Conservation (phyloP, 1,140 invertebrate species). For the Drosophila orena region DNA sequence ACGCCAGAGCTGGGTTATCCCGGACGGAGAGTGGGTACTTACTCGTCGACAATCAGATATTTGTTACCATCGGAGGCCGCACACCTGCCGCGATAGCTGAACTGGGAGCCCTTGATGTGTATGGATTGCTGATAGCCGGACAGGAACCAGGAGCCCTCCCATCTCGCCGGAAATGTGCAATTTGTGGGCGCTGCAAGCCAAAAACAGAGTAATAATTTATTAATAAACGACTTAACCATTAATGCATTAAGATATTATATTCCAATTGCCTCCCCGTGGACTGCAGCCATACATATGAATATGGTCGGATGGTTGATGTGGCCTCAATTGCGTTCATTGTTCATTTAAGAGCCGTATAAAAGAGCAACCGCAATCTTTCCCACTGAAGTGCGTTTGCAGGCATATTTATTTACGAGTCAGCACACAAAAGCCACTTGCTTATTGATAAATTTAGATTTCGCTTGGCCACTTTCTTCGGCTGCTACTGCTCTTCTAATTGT, state of each 20-base stretch:
- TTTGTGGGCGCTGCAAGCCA: slow-evolving; percentile 86
- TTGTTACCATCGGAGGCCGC: slow-evolving; percentile 92
- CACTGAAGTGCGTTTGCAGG: slow-evolving; percentile 18
- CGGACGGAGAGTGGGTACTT: slow-evolving; percentile 85
- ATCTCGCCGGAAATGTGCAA: slow-evolving; percentile 91
- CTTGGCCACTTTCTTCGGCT: slow-evolving; percentile 52
- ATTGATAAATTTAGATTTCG: slow-evolving; percentile 54
- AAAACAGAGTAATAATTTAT: slow-evolving; percentile 59
- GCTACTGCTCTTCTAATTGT: slow-evolving; percentile 62
- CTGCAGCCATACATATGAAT: not conserved
- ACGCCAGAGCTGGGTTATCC: not conserved
- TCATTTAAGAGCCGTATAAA: slow-evolving; percentile 61
- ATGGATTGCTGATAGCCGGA: slow-evolving; percentile 92
- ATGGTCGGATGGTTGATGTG: slow-evolving; percentile 28
- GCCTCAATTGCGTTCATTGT: slow-evolving; percentile 78
- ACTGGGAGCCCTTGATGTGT: slow-evolving; percentile 90
- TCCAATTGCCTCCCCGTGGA: slow-evolving; percentile 56
- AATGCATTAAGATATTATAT: slow-evolving; percentile 61
- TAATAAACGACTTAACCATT: slow-evolving; percentile 60
- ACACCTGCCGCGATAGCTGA: slow-evolving; percentile 92
- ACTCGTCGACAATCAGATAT: slow-evolving; percentile 93
- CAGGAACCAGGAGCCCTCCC: slow-evolving; percentile 94
- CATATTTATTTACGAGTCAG: slow-evolving; percentile 16
- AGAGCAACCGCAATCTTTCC: slow-evolving; percentile 35
- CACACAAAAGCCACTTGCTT: slow-evolving; percentile 11